phyloP scores from a whole-genome alignment of 2,797 vertebrate species.

The Tarsius wallacei region DNA sequence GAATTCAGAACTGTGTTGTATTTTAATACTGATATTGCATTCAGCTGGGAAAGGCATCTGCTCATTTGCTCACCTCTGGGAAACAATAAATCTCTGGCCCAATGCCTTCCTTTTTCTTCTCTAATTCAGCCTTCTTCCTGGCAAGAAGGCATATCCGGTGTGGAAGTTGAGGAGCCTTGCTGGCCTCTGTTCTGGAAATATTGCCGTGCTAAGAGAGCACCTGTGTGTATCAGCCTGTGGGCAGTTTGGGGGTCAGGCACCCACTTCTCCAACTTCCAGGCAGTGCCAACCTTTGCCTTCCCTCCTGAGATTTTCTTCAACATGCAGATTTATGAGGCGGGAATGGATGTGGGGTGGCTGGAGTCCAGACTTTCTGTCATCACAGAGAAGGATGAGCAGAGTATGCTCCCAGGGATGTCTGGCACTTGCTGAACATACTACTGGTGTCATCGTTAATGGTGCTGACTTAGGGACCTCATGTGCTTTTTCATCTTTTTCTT shows the following conservation, averaged over 20 bases:
- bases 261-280: neutral
- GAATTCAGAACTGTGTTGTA: constrained; percentile 22
- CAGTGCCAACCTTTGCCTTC: neutral
- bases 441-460: neutral
- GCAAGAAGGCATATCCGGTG: neutral
- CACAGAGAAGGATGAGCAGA: neutral
- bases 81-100: neutral
- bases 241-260: neutral
- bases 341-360: neutral
- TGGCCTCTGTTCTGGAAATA: neutral
- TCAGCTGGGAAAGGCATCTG: neutral
- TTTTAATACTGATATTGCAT: constrained; percentile 46
- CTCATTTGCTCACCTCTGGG: constrained; percentile 5
- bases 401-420: neutral
- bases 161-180: neutral
- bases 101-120: neutral
- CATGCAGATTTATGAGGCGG: neutral
- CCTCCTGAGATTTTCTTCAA: constrained; percentile 35
- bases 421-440: neutral
- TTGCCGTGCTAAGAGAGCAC: neutral
- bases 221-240: neutral
- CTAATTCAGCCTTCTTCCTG: neutral
- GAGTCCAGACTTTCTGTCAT: neutral
- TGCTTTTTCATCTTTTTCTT: neutral
- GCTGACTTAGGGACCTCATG: neutral